Evolutionary conservation across 92 coral and sea anemone genomes (phyloP).

Genomic region (Parazoanthus swiftii): DNA sequence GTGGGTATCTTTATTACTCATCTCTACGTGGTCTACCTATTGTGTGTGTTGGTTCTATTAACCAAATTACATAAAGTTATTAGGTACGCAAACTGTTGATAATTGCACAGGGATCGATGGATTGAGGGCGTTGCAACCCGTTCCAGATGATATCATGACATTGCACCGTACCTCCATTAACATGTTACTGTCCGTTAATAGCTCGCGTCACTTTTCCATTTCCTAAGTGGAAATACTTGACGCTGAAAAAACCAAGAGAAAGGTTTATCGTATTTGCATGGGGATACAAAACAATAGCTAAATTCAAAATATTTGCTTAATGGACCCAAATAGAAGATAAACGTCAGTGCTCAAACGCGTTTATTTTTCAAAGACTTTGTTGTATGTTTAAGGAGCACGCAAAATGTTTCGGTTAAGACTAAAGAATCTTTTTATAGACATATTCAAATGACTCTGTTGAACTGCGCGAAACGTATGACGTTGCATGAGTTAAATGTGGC

Average conservation of each 20-base stretch:
- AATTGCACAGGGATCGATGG: no score
- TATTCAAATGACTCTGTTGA: background rate
- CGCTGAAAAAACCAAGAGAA: background rate
- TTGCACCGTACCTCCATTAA: no score
- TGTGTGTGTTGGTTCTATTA: no score
- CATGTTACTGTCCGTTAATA: background rate
- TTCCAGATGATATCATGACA: constrained; percentile 9
- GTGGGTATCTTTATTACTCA: no score
- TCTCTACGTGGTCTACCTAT: no score
- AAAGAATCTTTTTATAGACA: background rate
- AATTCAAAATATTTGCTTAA: background rate
- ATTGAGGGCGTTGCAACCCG: background rate
- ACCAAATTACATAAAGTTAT: no score
- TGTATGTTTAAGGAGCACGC: background rate
- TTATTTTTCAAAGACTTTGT: background rate
- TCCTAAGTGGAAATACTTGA: background rate
- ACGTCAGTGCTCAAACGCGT: background rate
- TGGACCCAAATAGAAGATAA: background rate
- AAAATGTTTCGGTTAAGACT: background rate
- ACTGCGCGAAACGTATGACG: constrained; percentile 22
- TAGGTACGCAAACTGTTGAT: no score
- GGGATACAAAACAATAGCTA: background rate
- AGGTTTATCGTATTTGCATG: background rate
- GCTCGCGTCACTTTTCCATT: background rate
- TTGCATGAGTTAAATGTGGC: background rate